phyloP scores from a whole-genome alignment of 2,797 vertebrate species.

The Enoplosus armatus region DNA sequence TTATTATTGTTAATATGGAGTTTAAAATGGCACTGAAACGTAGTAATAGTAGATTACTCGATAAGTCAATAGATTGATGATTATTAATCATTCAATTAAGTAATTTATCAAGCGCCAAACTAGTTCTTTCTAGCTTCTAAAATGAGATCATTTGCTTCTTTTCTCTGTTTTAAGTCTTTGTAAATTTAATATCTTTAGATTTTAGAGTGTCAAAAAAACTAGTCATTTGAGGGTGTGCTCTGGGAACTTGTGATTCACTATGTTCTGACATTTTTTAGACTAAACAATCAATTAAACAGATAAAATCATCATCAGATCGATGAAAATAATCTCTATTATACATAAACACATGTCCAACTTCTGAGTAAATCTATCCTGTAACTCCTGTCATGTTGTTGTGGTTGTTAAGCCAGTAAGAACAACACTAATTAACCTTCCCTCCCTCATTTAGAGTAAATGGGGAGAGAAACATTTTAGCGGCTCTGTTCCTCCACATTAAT shows the following conservation, averaged over 20 bases:
- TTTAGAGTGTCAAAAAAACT: neutral
- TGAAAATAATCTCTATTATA: neutral
- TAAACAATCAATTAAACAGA: neutral
- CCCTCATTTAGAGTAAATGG: constrained; percentile 33
- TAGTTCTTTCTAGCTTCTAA: neutral
- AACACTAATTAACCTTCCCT: constrained; percentile 37
- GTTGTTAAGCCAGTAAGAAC: constrained; percentile 30
- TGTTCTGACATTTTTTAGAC: no score
- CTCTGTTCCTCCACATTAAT: constrained; percentile 29
- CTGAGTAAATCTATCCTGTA: neutral
- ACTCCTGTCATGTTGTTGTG: constrained; percentile 23
- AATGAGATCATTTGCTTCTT: neutral
- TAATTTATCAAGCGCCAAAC: neutral
- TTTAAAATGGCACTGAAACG: neutral
- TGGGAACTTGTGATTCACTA: neutral
- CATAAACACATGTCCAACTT: constrained; percentile 6
- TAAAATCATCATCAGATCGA: neutral
- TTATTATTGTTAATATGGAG: neutral
- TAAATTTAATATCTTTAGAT: neutral
- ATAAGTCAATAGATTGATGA: neutral
- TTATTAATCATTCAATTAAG: no score
- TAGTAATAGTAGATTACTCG: neutral
- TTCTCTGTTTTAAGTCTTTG: neutral
- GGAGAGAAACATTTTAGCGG: constrained; percentile 24
- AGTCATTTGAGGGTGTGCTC: neutral